Evolutionary conservation across 1,140 invertebrate species (phyloP).

Genomic region (Cyclargus thomasi): DNA sequence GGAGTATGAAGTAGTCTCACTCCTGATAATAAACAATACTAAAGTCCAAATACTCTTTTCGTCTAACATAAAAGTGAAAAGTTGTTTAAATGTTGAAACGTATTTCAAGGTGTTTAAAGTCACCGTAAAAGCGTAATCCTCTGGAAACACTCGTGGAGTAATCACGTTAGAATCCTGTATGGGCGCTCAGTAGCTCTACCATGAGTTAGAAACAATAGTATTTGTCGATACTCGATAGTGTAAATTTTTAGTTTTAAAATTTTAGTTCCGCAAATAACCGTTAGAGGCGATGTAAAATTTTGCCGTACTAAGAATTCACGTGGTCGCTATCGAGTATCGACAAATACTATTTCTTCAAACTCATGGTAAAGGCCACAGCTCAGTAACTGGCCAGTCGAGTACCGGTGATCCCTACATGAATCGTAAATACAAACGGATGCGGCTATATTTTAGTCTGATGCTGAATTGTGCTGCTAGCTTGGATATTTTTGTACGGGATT

Average conservation of each 20-base stretch:
- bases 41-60: background rate
- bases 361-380: background rate
- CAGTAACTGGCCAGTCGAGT: background rate
- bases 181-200: too few species aligned
- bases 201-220: too few species aligned
- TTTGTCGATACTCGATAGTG: too few species aligned
- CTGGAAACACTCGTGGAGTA: constrained; percentile 10
- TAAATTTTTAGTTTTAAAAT: too few species aligned
- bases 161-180: constrained; percentile 1
- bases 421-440: background rate
- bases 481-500: background rate
- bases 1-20: too few species aligned
- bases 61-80: background rate
- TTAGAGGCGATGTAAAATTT: too few species aligned
- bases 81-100: background rate
- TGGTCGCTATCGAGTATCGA: too few species aligned
- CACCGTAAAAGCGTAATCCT: constrained; percentile 6
- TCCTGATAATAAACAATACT: too few species aligned
- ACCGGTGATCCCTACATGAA: background rate
- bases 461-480: background rate
- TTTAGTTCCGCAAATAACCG: too few species aligned
- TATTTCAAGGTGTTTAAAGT: constrained; percentile 5
- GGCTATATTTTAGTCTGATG: background rate
- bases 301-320: too few species aligned
- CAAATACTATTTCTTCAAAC: too few species aligned